These are phyloP conservation scores for Micrasema minimum DNA, from an alignment of 1,140 invertebrate species.

Conservation along the genomic window DNA sequence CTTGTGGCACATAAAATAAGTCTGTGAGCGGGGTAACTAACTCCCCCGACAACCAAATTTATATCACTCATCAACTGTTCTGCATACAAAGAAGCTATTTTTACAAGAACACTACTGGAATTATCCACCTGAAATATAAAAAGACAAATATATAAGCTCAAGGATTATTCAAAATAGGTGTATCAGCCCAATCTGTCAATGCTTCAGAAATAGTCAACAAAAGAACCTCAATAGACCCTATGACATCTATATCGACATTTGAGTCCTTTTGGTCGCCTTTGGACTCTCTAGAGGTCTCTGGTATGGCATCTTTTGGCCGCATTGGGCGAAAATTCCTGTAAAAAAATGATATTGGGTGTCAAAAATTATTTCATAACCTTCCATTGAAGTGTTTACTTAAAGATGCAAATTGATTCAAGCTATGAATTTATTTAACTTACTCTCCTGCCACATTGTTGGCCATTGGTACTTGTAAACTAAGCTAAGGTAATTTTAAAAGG, in stretches of 20 bases:
- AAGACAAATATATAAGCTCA: not conserved
- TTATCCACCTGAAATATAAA: conserved; percentile 76
- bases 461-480: conserved; percentile 8
- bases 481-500: conserved; percentile 3
- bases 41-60: conserved; percentile 80
- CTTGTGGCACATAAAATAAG: conserved; percentile 94
- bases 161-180: no score
- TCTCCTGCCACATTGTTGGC: conserved; percentile 13
- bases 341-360: not conserved
- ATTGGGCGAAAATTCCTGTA: conserved; percentile 12
- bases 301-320: conserved; percentile 11
- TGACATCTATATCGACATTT: not conserved
- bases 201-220: no score
- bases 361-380: conserved; percentile 9
- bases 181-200: no score
- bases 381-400: not conserved
- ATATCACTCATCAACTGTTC: conserved; percentile 89
- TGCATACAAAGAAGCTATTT: conserved; percentile 85
- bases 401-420: not conserved
- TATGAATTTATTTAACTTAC: conserved; percentile 17
- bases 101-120: conserved; percentile 79
- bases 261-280: conserved; percentile 5
- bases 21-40: conserved; percentile 88
- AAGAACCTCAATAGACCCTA: conserved; percentile 38
- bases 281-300: conserved; percentile 14